phyloP scores from a whole-genome alignment of 2,888 invertebrate genomes.

The Stenurella melanura region DNA sequence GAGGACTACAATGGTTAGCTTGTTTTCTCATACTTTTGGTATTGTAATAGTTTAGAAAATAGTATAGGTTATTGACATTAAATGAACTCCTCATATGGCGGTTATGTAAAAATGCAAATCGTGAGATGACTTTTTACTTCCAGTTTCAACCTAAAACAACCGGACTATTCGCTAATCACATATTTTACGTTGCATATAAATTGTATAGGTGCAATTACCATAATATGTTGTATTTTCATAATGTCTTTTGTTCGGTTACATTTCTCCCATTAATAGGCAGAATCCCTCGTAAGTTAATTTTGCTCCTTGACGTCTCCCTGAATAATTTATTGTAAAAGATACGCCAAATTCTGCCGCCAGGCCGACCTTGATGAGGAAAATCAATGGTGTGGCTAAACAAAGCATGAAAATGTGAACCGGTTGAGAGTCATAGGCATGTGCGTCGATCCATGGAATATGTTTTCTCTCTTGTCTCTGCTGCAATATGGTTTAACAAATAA shows the following conservation, averaged over 20 bases:
- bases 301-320: constrained; percentile 35
- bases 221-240: constrained; percentile 36
- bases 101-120: not conserved
- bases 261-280: constrained; percentile 40
- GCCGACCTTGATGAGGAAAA: constrained; percentile 32
- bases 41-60: too few species aligned
- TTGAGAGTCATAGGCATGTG: constrained; percentile 20
- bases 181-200: not conserved
- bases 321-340: constrained; percentile 48
- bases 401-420: constrained; percentile 32
- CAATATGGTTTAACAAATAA: not conserved
- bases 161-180: not conserved
- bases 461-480: not conserved
- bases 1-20: too few species aligned
- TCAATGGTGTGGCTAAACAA: constrained; percentile 36
- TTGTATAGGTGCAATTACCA: constrained; percentile 31
- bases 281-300: constrained; percentile 40
- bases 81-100: too few species aligned
- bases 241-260: constrained; percentile 37
- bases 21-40: too few species aligned
- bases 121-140: not conserved
- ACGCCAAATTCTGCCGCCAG: constrained; percentile 26
- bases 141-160: not conserved
- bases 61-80: too few species aligned
- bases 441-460: constrained; percentile 19